Percentiles rank a stretch among this genome's conserved stretches.
Evolutionary conservation across 1,140 invertebrate genomes (phyloP).

Genomic region (Pararge aegeria): DNA sequence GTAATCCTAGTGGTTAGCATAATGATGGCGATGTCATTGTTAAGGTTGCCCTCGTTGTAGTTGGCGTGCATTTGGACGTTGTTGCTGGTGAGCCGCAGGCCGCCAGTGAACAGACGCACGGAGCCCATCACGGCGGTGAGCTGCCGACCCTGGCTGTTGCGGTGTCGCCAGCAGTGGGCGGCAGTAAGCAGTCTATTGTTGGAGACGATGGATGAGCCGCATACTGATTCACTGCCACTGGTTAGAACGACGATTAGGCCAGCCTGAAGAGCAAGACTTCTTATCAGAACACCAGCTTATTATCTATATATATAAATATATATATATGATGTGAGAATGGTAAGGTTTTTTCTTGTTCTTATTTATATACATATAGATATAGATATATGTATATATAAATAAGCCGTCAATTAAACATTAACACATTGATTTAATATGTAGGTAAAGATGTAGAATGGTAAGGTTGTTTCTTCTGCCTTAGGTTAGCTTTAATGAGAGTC

Average conservation of each 20-base stretch:
- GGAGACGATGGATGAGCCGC: slow-evolving; percentile 17
- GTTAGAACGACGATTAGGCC: slow-evolving; percentile 7
- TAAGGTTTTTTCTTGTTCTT: too few species aligned
- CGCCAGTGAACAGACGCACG: neutral
- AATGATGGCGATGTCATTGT: slow-evolving; percentile 11
- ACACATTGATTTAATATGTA: too few species aligned
- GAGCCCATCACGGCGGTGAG: slow-evolving; percentile 7
- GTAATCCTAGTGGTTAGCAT: neutral
- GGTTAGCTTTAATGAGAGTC: too few species aligned
- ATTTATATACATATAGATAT: too few species aligned
- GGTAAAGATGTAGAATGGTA: too few species aligned
- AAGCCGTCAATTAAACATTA: too few species aligned
- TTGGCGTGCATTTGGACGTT: slow-evolving; percentile 8
- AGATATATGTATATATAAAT: too few species aligned
- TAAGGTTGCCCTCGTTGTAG: neutral
- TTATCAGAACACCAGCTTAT: too few species aligned
- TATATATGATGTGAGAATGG: too few species aligned
- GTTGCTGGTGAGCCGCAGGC: neutral
- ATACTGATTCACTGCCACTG: slow-evolving; percentile 6
- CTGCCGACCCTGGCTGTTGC: slow-evolving; percentile 2
- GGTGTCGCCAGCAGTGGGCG: slow-evolving; percentile 21
- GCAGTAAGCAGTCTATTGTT: slow-evolving; percentile 16
- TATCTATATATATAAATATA: too few species aligned
- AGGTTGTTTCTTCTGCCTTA: too few species aligned
- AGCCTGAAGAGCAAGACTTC: too few species aligned